Evolutionary conservation across 2,113 vertebrate species (phyloP).

Genomic region (Gopherus flavomarginatus): DNA sequence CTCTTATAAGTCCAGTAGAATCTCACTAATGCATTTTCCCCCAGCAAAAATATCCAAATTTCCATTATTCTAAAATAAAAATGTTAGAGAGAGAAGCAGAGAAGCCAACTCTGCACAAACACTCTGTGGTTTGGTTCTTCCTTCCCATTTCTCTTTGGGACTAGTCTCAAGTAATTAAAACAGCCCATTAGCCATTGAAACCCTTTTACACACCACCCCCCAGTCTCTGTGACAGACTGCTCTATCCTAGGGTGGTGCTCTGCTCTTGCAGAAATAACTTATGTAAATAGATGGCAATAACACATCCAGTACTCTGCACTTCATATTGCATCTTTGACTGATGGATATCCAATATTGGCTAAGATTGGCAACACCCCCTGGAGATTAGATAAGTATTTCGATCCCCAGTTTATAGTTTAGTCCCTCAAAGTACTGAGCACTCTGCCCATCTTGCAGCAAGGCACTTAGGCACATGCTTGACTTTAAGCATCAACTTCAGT

Average conservation of each 20-base stretch:
- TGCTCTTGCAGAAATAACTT: conserved; percentile 2
- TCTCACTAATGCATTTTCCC: conserved; percentile 11
- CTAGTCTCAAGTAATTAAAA: neutral
- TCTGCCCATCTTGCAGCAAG: neutral
- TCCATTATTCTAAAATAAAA: neutral
- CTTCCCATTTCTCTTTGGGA: conserved; percentile 1
- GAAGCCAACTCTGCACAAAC: conserved; percentile 52
- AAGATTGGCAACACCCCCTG: conserved; percentile 35
- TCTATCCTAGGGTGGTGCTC: neutral
- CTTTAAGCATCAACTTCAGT: neutral
- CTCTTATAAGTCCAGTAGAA: neutral
- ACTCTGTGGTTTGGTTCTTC: neutral
- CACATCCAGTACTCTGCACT: conserved; percentile 5
- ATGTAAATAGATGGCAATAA: conserved; percentile 49
- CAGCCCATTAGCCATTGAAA: neutral
- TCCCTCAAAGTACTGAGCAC: neutral
- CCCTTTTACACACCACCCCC: neutral
- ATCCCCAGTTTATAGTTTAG: neutral
- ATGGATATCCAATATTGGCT: conserved; percentile 47
- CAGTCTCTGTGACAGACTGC: neutral
- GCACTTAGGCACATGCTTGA: neutral
- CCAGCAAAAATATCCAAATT: neutral
- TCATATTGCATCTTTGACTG: neutral
- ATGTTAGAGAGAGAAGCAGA: neutral
- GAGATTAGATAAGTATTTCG: neutral